Evolutionary conservation across 30 jellyfish, hydroid and myxozoan genomes (phyloP), one percentile per base, ranked within the genome.

Genomic region (Pseudorhiza aurosa): DNA sequence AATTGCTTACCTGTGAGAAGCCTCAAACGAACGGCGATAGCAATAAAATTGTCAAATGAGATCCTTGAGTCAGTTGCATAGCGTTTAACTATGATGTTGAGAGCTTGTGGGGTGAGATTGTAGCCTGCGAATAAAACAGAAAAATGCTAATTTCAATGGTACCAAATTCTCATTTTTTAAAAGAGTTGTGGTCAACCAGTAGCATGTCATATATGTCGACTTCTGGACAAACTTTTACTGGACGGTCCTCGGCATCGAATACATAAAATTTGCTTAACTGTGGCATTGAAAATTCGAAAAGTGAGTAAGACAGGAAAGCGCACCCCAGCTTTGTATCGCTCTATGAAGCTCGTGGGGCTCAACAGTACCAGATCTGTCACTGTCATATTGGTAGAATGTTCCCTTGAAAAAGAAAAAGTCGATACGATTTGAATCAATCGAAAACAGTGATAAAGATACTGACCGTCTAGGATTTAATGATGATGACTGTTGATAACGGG

Each of bases 281-380:
- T n/a, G n/a, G n/a, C n/a, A n/a, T n/a, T n/a, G n/a, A n/a, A n/a
- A n/a, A n/a, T n/a, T n/a, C n/a, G n/a, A n/a, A n/a, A n/a, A n/a
- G n/a, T n/a, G n/a, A n/a, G n/a, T n/a, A n/a, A n/a, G n/a, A n/a
- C n/a, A n/a, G 56, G 22, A 35, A 22, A 24, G 33, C 98, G 77
- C 75, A 93, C 99, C 97, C 97, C 97, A 93, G 55, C 90, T 58
- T 30, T 24, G 62, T 10, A 93, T 87, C 21, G 99, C 99, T 72
- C 59, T 39, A 56, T 93, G 99, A 25, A 93, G 56, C 72, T 93
- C 99, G 58, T 93, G 96, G 14, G 97, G 99, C 68, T 93, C 99
- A 27, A 93, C 96, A 3, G 99, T 85, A 24, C 99, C 99, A 59
- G 99, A 93, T 53, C 99, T 84, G 65, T 93, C 99, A 31, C 83